Evolutionary conservation across 2,113 vertebrate species (phyloP).

Genomic region (Thymallus thymallus): DNA sequence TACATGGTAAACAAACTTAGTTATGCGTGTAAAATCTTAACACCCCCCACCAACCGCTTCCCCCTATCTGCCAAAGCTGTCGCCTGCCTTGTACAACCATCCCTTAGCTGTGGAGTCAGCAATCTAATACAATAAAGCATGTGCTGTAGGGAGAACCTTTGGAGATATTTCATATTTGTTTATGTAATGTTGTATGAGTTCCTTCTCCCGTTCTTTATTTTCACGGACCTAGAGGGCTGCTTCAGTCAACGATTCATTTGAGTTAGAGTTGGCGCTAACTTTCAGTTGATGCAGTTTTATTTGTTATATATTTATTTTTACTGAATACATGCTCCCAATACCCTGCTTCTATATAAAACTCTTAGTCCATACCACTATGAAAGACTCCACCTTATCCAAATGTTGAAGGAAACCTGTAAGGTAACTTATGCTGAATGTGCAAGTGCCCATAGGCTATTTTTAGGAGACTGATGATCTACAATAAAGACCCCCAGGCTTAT

Average conservation of each 20-base stretch:
- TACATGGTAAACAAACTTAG: conserved; percentile 8
- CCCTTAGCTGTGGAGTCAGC: not conserved
- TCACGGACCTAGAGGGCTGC: not conserved
- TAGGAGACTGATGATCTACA: too few relatives aligned
- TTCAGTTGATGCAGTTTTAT: not conserved
- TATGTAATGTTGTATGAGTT: not conserved
- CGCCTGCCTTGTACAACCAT: not conserved
- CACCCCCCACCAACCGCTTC: not conserved
- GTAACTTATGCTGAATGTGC: not conserved
- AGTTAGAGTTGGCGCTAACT: not conserved
- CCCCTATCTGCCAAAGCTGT: not conserved
- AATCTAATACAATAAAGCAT: conserved; percentile 3
- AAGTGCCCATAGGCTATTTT: not conserved
- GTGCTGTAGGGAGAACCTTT: not conserved
- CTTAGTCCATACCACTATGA: too few relatives aligned
- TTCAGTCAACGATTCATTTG: not conserved
- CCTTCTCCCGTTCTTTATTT: not conserved
- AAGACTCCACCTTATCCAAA: not conserved
- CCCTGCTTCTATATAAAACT: too few relatives aligned
- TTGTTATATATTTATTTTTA: not conserved
- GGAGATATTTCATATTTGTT: not conserved
- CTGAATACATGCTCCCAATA: too few relatives aligned
- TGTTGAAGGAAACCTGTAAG: not conserved
- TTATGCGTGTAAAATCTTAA: not conserved
- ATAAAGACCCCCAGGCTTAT: not conserved